phyloP scores from a whole-genome alignment of 2,113 vertebrate species.

The Orycteropus afer region DNA sequence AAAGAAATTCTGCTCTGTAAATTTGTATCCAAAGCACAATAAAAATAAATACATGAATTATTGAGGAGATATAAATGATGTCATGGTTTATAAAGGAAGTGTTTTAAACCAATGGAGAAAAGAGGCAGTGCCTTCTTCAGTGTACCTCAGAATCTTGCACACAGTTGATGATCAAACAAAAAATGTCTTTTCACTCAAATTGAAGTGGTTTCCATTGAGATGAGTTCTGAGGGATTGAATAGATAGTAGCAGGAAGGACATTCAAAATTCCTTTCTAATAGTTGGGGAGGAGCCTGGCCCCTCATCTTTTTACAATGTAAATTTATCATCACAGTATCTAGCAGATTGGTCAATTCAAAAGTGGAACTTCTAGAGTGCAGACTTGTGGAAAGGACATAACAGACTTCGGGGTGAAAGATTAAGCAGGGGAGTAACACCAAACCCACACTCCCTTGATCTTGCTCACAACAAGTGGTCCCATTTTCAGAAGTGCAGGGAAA shows the following conservation, averaged over 20 bases:
- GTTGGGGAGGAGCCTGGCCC: background rate
- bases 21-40: too few species aligned
- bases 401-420: background rate
- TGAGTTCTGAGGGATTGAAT: background rate
- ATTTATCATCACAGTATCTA: background rate
- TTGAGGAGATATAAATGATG: background rate
- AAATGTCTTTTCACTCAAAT: background rate
- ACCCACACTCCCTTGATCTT: background rate
- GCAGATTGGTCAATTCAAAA: background rate
- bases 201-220: conserved; percentile 3
- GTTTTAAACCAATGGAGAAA: background rate
- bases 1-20: too few species aligned
- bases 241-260: background rate
- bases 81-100: background rate
- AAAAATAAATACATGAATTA: too few species aligned
- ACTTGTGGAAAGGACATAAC: background rate
- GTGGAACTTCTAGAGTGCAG: background rate
- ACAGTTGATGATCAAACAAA: background rate
- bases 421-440: conserved; percentile 3
- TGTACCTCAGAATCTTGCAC: background rate
- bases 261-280: background rate
- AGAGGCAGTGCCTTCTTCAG: background rate
- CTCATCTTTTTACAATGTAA: background rate
- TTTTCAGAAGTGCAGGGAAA: conserved; percentile 13
- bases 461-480: background rate